Conservation (phyloP, 2,113 vertebrate species). For the Pheucticus melanocephalus region DNA sequence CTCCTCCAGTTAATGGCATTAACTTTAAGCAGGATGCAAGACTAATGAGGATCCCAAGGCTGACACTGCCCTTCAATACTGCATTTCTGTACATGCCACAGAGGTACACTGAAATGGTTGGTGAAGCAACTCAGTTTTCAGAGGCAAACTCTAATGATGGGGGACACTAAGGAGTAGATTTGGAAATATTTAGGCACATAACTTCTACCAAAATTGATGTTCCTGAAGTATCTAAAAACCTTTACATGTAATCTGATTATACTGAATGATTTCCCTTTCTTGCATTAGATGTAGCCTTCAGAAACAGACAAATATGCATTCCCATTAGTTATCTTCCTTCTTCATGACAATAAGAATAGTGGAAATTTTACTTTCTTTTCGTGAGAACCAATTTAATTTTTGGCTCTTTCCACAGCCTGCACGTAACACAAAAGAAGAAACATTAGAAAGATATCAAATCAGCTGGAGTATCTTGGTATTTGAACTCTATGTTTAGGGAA, state of each 20-base stretch:
- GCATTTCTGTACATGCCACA: not conserved
- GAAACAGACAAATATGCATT: not conserved
- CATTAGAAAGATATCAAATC: accelerated
- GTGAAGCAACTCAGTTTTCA: not conserved
- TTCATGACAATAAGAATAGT: not conserved
- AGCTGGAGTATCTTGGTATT: not conserved
- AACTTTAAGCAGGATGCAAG: not conserved
- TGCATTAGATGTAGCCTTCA: not conserved
- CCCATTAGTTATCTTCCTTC: not conserved
- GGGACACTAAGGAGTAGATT: not conserved
- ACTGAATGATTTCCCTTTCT: not conserved
- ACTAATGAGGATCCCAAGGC: not conserved
- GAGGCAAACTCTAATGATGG: not conserved
- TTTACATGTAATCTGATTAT: not conserved
- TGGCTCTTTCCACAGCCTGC: not conserved
- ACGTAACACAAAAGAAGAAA: not conserved
- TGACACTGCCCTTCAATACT: not conserved
- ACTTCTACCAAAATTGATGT: not conserved
- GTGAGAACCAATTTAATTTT: not conserved
- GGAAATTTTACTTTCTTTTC: not conserved
- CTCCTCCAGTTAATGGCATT: not conserved
- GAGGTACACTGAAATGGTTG: not conserved
- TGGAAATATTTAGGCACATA: not conserved
- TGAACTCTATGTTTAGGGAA: not conserved
- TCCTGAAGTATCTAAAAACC: not conserved